Conservation (phyloP, 2,888 invertebrate species). For the Tupiocoris notatus region DNA sequence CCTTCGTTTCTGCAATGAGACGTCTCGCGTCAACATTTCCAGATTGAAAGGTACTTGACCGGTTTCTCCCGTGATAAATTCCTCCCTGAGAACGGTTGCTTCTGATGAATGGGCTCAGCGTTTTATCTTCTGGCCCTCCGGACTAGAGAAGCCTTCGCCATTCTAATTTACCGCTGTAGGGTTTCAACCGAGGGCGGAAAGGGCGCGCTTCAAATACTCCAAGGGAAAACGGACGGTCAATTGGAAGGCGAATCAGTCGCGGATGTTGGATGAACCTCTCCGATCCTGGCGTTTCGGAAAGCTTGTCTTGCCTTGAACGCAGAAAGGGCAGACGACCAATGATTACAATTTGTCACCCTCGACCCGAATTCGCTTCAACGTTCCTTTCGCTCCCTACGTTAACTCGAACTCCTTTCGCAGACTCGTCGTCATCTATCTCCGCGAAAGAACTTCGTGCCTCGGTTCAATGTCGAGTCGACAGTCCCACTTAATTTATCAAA, state of each 20-base stretch:
- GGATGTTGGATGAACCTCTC: background rate
- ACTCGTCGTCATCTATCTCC: background rate
- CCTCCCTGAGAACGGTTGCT: background rate
- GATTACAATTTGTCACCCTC: slow-evolving; percentile 23
- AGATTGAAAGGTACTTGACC: background rate
- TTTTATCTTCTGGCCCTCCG: background rate
- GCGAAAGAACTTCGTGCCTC: slow-evolving; percentile 1
- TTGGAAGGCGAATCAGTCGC: background rate
- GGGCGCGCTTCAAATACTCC: too few species aligned
- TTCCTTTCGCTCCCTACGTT: slow-evolving; percentile 9
- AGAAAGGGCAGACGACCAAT: slow-evolving; percentile 2
- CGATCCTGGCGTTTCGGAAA: background rate
- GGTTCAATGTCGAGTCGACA: slow-evolving; percentile 13
- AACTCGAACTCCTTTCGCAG: too few species aligned
- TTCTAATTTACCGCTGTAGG: background rate
- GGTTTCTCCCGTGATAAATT: background rate
- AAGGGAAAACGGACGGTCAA: background rate
- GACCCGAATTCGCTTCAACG: background rate
- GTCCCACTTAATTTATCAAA: slow-evolving; percentile 20
- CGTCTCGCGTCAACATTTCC: too few species aligned
- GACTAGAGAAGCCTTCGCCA: background rate
- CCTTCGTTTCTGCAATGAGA: too few species aligned
- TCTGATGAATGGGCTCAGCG: background rate
- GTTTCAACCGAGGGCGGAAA: background rate
- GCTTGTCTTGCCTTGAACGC: background rate